A percentile compares a stretch with the other conserved stretches of the same genome.
Evolutionary conservation across 2,113 vertebrate species (phyloP).

Genomic region (Centropristis striata): DNA sequence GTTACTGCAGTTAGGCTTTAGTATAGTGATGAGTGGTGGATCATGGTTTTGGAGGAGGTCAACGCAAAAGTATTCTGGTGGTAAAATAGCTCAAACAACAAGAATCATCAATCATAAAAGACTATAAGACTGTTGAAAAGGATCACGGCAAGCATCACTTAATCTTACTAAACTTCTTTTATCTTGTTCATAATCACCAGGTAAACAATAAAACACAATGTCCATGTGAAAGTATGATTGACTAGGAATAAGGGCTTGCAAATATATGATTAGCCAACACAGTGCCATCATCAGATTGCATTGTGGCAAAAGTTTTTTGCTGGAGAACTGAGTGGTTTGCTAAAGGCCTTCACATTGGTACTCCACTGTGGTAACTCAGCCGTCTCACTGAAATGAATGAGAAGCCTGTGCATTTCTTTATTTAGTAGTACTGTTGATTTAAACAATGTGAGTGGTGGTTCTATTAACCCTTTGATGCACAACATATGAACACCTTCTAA

Average conservation of each 20-base stretch:
- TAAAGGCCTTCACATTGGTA: background rate
- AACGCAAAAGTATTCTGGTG: background rate
- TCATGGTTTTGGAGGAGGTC: background rate
- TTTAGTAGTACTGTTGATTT: background rate
- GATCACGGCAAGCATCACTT: no score
- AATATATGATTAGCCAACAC: background rate
- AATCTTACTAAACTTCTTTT: no score
- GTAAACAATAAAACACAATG: background rate
- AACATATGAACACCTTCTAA: no score
- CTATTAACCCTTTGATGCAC: no score
- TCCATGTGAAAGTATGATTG: background rate
- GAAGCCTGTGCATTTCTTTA: no score
- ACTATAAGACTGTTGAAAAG: no score
- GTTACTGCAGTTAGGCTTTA: no score
- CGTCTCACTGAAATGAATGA: background rate
- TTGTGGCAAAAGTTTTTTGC: background rate
- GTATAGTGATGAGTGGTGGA: background rate
- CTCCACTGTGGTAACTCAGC: background rate
- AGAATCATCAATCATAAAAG: no score
- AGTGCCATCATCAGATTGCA: background rate
- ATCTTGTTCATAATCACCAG: background rate
- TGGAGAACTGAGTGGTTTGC: background rate
- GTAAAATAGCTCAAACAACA: background rate
- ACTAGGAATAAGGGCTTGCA: background rate
- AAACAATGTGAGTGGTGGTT: background rate